phyloP scores from a whole-genome alignment of 2,888 invertebrate genomes.

The Thereva nobilitata region DNA sequence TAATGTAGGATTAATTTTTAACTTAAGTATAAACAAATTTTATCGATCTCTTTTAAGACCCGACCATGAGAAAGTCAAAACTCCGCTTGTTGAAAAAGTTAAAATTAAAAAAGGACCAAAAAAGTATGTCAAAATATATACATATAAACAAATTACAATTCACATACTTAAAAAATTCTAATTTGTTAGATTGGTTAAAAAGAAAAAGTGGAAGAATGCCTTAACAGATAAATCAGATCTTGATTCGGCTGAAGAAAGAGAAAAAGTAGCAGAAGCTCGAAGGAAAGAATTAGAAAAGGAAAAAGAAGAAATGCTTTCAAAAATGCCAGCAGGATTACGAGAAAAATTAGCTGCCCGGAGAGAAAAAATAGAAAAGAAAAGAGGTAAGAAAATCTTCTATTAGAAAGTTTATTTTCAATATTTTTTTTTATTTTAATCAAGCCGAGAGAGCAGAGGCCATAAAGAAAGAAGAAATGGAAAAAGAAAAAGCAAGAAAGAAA shows the following conservation, averaged over 20 bases:
- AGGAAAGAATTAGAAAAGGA: not conserved
- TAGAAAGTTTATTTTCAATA: no score
- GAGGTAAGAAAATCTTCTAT: not conserved
- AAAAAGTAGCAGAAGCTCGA: constrained; percentile 3
- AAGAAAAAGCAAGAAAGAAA: no score
- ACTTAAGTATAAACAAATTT: not conserved
- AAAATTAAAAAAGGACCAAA: not conserved
- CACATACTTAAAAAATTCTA: no score
- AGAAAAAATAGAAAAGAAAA: not conserved
- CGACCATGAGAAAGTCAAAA: not conserved
- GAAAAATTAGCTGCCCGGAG: constrained; percentile 9
- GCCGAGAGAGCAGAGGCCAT: no score
- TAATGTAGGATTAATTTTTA: constrained; percentile 1
- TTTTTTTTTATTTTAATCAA: no score
- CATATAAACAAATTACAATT: not conserved
- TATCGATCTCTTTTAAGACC: not conserved
- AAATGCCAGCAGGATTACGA: constrained; percentile 26
- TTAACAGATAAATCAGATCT: not conserved
- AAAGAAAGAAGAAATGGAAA: no score
- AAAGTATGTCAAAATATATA: not conserved
- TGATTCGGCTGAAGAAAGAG: constrained; percentile 21
- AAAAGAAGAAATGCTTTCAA: constrained; percentile 4
- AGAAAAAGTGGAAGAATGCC: constrained; percentile 4
- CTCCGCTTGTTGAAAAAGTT: constrained; percentile 2
- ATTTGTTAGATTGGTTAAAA: constrained; percentile 1